These are phyloP conservation scores for Lasioglossum calceatum DNA, from an alignment of 2,888 invertebrate genomes.

Conservation along the genomic window DNA sequence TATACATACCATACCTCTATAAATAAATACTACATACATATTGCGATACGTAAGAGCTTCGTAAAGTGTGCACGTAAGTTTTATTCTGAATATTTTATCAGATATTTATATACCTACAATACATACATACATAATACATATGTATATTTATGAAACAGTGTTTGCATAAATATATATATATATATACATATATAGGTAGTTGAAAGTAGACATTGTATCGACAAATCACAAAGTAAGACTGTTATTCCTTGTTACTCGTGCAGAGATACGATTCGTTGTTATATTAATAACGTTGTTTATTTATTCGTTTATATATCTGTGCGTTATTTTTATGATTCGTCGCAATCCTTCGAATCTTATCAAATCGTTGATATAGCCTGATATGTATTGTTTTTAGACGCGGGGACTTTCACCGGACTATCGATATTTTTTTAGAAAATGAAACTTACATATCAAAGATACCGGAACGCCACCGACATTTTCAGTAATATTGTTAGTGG, in stretches of 20 bases:
- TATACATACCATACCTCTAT: conserved; percentile 39
- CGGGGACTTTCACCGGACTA: not conserved
- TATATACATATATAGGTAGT: conserved; percentile 11
- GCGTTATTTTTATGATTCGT: not conserved
- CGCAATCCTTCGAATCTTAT: conserved; percentile 20
- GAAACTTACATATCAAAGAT: not conserved
- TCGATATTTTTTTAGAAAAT: not conserved
- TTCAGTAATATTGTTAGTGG: not conserved
- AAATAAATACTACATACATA: conserved; percentile 25
- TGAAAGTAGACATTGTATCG: conserved; percentile 35
- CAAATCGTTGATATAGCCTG: not conserved
- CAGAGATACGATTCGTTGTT: conserved; percentile 17
- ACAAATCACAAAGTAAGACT: conserved; percentile 59
- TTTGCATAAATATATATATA: not conserved
- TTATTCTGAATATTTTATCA: conserved; percentile 35
- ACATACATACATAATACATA: conserved; percentile 1
- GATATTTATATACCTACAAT: conserved; percentile 35
- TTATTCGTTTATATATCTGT: not conserved
- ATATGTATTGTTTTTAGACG: not conserved
- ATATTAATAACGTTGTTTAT: conserved; percentile 17
- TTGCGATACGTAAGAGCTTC: conserved; percentile 51
- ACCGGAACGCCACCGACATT: not conserved
- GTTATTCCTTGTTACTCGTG: conserved; percentile 43
- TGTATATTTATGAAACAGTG: no score
- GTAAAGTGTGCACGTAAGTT: conserved; percentile 52